phyloP scores from a whole-genome alignment of 2,797 vertebrate species.

The Sebastes cheni region DNA sequence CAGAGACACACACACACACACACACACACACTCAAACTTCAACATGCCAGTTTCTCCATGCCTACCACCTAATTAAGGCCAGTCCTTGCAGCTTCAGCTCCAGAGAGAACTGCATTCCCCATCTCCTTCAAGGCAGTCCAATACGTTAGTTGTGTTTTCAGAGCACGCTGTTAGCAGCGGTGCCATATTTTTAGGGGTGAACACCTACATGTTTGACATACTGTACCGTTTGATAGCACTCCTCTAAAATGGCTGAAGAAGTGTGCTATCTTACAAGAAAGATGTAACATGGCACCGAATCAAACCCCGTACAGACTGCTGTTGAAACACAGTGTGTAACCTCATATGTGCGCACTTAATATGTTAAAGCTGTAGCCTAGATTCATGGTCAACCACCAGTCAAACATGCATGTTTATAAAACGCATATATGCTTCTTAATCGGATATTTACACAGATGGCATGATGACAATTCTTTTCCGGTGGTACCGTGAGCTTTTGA shows the following conservation, averaged over 20 bases:
- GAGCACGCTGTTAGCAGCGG: constrained; percentile 64
- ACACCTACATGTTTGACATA: constrained; percentile 74
- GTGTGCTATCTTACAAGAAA: constrained; percentile 44
- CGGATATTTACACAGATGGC: constrained; percentile 4
- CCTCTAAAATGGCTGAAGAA: constrained; percentile 60
- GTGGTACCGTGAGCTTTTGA: constrained; percentile 35
- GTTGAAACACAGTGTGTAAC: constrained; percentile 23
- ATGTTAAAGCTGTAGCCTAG: constrained; percentile 17
- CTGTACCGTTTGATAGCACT: constrained; percentile 61
- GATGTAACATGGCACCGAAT: constrained; percentile 63
- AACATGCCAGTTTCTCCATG: constrained; percentile 72
- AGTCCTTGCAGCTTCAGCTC: constrained; percentile 75
- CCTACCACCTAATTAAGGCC: constrained; percentile 81
- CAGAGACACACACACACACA: neutral
- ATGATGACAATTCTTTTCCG: constrained; percentile 26
- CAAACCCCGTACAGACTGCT: constrained; percentile 25
- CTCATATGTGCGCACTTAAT: neutral
- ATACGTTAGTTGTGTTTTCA: constrained; percentile 72
- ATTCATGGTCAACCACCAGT: constrained; percentile 21
- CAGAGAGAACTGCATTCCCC: constrained; percentile 68
- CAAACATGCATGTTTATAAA: constrained; percentile 1
- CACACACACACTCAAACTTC: constrained; percentile 38
- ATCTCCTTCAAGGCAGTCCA: constrained; percentile 74
- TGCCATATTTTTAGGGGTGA: constrained; percentile 67
- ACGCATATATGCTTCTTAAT: neutral